Evolutionary conservation across 2,113 vertebrate species (phyloP).

Genomic region (Pituophis catenifer): DNA sequence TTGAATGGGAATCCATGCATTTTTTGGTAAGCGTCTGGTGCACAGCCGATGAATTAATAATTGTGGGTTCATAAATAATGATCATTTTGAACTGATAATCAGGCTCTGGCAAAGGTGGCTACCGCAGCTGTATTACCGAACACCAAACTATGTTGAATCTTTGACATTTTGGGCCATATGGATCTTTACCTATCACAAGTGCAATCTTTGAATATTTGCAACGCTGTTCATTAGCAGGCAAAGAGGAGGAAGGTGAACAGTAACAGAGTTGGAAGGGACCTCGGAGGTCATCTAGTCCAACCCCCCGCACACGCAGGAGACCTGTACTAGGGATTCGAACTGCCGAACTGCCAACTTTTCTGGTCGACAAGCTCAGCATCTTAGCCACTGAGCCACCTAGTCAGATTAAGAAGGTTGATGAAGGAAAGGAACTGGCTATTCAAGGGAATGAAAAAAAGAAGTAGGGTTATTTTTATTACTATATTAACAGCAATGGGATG

Average conservation of each 20-base stretch:
- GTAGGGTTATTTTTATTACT: neutral
- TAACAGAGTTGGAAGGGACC: too few species aligned
- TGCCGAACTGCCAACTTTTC: too few species aligned
- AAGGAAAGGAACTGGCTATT: neutral
- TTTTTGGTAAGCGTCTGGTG: neutral
- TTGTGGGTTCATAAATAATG: neutral
- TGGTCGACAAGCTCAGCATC: too few species aligned
- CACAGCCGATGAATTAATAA: slow-evolving; percentile 18
- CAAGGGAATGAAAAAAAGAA: neutral
- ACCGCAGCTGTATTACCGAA: neutral
- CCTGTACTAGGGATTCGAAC: too few species aligned
- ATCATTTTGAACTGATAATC: slow-evolving; percentile 3
- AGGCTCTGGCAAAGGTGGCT: neutral
- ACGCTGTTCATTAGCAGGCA: neutral
- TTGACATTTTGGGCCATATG: neutral
- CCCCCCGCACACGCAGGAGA: too few species aligned
- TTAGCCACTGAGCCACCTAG: too few species aligned
- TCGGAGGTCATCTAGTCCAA: too few species aligned
- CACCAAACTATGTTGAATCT: neutral
- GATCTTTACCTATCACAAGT: neutral
- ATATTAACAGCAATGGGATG: neutral
- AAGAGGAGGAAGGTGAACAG: neutral
- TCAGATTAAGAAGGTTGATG: neutral
- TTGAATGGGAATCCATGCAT: neutral
- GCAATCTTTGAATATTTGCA: neutral